Evolutionary conservation across 1,140 invertebrate species (phyloP).

Genomic region (Meloidogyne floridensis): DNA sequence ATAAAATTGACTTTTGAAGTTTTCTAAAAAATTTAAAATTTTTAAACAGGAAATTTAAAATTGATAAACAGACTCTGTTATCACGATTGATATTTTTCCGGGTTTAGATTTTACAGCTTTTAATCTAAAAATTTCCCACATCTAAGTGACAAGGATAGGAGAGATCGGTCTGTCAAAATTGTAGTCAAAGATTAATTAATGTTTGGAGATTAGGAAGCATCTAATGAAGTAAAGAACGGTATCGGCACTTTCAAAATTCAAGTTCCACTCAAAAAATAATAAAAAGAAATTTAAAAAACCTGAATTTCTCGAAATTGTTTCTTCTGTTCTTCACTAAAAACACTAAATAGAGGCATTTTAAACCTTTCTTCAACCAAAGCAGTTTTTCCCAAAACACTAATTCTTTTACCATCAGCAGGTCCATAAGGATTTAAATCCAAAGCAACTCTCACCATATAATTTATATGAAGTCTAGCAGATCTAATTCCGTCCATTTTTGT

Average conservation of each 20-base stretch:
- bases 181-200: too few relatives aligned
- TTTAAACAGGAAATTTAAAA: too few relatives aligned
- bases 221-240: not conserved
- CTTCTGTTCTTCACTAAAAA: conserved; percentile 18
- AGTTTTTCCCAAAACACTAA: not conserved
- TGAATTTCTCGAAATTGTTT: conserved; percentile 25
- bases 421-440: conserved; percentile 24
- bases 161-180: too few relatives aligned
- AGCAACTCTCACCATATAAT: not conserved
- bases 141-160: too few relatives aligned
- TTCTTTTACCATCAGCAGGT: conserved; percentile 7
- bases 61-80: too few relatives aligned
- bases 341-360: conserved; percentile 17
- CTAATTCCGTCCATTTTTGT: conserved; percentile 6
- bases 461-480: conserved; percentile 14
- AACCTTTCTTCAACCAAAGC: not conserved
- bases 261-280: not conserved
- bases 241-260: not conserved
- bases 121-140: too few relatives aligned
- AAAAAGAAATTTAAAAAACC: not conserved
- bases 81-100: too few relatives aligned
- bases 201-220: too few relatives aligned
- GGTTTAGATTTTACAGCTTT: too few relatives aligned
- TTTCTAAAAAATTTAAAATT: not conserved
- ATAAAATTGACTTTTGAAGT: not conserved